Evolutionary conservation across 2,888 invertebrate species (phyloP).

Genomic region (Lasioglossum calceatum): DNA sequence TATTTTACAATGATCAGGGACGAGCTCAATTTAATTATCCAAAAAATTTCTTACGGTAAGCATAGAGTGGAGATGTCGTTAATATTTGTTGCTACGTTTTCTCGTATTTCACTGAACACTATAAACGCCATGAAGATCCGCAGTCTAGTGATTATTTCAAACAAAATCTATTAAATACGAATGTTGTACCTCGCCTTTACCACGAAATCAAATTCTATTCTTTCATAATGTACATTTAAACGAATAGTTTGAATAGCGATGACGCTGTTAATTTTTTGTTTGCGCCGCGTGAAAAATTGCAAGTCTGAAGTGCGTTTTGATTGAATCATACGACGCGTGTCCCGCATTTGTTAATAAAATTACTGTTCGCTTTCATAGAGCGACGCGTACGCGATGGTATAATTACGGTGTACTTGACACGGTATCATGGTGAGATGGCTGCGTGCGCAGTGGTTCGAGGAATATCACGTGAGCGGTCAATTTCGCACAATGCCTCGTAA

Average conservation of each 20-base stretch:
- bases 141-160: neutral
- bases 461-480: conserved; percentile 19
- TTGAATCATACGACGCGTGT: conserved; percentile 18
- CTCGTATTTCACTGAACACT: too few species aligned
- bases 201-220: too few species aligned
- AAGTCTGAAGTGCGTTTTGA: neutral
- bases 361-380: conserved; percentile 40
- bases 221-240: too few species aligned
- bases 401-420: conserved; percentile 59
- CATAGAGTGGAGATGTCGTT: too few species aligned
- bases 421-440: conserved; percentile 28
- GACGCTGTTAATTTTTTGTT: neutral
- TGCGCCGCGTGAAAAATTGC: neutral
- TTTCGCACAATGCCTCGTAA: conserved; percentile 11
- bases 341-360: conserved; percentile 52
- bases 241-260: neutral
- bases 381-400: conserved; percentile 39
- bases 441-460: conserved; percentile 16
- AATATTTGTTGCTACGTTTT: too few species aligned
- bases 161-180: too few species aligned
- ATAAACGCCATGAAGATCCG: neutral
- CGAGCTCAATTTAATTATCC: too few species aligned
- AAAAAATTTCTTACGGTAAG: too few species aligned
- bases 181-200: too few species aligned
- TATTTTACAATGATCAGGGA: too few species aligned